Evolutionary conservation across 2,797 vertebrate species (phyloP).

Genomic region (Centroberyx gerrardi): DNA sequence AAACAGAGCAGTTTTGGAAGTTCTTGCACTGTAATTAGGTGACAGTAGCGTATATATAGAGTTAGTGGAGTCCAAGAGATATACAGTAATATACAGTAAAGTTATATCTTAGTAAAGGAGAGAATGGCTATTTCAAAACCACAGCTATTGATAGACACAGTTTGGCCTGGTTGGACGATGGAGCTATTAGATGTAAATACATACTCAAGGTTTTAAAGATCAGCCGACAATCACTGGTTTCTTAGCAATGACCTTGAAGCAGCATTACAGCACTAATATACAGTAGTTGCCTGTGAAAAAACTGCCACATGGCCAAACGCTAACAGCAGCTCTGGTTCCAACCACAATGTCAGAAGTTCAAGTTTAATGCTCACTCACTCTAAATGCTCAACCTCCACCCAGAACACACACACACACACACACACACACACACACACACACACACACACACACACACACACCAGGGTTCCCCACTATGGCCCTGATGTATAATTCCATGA

Average conservation of each 20-base stretch:
- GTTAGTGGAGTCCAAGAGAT: not conserved
- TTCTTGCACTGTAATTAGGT: conserved; percentile 45
- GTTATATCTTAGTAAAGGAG: no score
- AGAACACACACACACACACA: not conserved
- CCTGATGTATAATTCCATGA: no score
- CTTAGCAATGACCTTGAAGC: not conserved
- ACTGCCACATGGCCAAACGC: not conserved
- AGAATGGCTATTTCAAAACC: no score
- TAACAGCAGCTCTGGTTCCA: not conserved
- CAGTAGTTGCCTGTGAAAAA: not conserved
- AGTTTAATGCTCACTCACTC: not conserved
- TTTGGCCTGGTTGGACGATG: no score
- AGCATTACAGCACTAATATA: no score
- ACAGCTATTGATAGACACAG: no score
- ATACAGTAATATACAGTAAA: not conserved
- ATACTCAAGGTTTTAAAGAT: no score
- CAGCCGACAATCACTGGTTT: no score
- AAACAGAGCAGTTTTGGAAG: conserved; percentile 23
- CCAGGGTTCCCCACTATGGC: no score
- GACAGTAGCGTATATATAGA: conserved; percentile 33
- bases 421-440: no score
- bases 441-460: not conserved
- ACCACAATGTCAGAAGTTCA: not conserved
- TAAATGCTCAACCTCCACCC: no score
- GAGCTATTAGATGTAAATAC: no score